Conservation (phyloP, 2,888 invertebrate species). For the Escarpia spicata region DNA sequence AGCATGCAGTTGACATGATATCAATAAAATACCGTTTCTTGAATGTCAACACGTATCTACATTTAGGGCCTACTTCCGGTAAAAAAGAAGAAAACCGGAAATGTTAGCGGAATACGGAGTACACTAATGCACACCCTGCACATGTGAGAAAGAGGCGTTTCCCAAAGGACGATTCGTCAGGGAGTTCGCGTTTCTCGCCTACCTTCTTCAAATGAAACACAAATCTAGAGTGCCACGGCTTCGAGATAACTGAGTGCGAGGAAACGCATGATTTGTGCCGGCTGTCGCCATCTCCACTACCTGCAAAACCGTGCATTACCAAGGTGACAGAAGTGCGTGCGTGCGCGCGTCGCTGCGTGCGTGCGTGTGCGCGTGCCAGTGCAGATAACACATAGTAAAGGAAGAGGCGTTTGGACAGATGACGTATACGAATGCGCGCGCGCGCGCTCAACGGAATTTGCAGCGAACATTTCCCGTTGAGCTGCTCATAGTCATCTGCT, state of each 20-base stretch:
- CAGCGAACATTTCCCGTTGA: not conserved
- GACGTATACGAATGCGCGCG: not conserved
- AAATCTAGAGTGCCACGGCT: slow-evolving; percentile 16
- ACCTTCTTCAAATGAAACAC: slow-evolving; percentile 16
- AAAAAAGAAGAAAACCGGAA: not conserved
- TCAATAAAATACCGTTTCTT: not conserved
- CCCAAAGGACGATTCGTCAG: not conserved
- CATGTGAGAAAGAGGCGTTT: not conserved
- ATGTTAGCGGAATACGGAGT: not conserved
- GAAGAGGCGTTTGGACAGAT: not conserved
- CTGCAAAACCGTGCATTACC: not conserved
- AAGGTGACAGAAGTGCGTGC: not conserved
- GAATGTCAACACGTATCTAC: not conserved
- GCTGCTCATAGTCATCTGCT: not conserved
- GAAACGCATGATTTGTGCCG: not conserved
- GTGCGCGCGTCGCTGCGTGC: no score
- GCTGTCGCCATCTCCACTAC: slow-evolving; percentile 8
- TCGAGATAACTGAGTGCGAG: not conserved
- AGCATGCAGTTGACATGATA: not conserved
- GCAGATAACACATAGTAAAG: not conserved
- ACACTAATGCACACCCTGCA: not conserved
- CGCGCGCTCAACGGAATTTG: not conserved
- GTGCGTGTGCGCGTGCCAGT: not conserved
- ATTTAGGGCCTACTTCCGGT: not conserved
- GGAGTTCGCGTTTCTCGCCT: not conserved